Percentiles rank a stretch among this genome's conserved stretches.
Conservation (phyloP, 2,797 vertebrate species). For the Pogoniulus pusillus region DNA sequence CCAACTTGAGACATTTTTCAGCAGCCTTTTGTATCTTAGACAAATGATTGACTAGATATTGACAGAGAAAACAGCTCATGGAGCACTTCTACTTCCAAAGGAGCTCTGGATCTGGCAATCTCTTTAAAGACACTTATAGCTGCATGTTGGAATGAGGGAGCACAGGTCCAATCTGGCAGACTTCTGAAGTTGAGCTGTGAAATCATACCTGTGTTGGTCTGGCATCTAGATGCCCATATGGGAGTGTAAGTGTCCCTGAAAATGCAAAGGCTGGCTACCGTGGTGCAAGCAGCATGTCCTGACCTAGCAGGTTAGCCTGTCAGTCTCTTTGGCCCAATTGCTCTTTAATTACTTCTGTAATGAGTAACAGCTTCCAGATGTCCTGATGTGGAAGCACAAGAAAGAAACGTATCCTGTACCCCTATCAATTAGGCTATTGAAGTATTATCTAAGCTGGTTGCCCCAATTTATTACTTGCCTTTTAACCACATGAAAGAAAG, state of each 20-base stretch:
- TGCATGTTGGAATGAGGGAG: not conserved
- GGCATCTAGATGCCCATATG: not conserved
- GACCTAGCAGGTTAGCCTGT: not conserved
- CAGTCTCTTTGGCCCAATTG: not conserved
- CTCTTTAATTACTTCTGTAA: not conserved
- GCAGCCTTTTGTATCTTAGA: not conserved
- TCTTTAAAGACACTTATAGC: not conserved
- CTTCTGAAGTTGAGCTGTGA: not conserved
- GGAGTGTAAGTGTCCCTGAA: not conserved
- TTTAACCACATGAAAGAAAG: not conserved
- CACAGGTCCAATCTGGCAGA: not conserved
- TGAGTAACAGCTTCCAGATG: not conserved
- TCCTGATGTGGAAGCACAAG: not conserved
- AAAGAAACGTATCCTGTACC: not conserved
- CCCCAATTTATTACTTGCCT: not conserved
- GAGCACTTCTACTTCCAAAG: not conserved
- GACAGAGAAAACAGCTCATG: not conserved
- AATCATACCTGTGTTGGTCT: not conserved
- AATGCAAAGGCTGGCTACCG: not conserved
- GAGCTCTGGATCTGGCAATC: not conserved
- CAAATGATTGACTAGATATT: not conserved
- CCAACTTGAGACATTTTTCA: not conserved
- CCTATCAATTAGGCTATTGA: not conserved
- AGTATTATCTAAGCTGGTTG: not conserved
- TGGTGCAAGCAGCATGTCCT: not conserved